A percentile compares a stretch with the other conserved stretches of the same genome.
Conservation (phyloP, 2,888 invertebrate species). For the Leptinotarsa rubiginosa region DNA sequence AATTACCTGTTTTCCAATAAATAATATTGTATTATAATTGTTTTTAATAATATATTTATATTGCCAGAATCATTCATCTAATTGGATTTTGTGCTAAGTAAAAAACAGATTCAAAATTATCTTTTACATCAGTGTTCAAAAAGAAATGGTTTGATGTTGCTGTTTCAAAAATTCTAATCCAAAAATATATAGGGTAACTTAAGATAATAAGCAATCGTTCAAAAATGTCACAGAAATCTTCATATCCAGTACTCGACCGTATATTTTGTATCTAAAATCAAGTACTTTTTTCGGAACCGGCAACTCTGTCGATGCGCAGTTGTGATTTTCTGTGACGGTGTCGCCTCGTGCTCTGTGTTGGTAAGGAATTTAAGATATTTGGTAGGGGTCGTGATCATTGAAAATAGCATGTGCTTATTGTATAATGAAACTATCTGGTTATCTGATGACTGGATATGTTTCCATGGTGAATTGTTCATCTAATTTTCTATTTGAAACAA, state of each 20-base stretch:
- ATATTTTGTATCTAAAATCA: not conserved
- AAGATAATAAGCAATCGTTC: not conserved
- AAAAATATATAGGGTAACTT: too few species aligned
- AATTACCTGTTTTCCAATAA: too few species aligned
- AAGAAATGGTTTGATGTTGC: too few species aligned
- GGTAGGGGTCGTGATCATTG: not conserved
- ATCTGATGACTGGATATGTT: conserved; percentile 12
- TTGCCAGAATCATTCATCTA: too few species aligned
- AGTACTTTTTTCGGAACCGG: not conserved
- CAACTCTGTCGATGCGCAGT: not conserved
- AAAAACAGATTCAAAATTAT: too few species aligned
- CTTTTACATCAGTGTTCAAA: too few species aligned
- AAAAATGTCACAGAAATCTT: not conserved
- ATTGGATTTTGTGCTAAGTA: too few species aligned
- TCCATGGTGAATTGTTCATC: not conserved
- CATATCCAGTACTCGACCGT: not conserved
- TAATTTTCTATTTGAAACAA: conserved; percentile 1
- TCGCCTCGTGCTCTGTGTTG: not conserved
- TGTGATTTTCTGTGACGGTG: not conserved
- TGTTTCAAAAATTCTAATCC: too few species aligned
- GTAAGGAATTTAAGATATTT: not conserved
- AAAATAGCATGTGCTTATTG: conserved; percentile 4
- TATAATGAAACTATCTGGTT: conserved; percentile 1
- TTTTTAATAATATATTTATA: too few species aligned
- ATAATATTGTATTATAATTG: too few species aligned